phyloP scores from a whole-genome alignment of 1,140 invertebrate genomes.

The Heliothis virescens region DNA sequence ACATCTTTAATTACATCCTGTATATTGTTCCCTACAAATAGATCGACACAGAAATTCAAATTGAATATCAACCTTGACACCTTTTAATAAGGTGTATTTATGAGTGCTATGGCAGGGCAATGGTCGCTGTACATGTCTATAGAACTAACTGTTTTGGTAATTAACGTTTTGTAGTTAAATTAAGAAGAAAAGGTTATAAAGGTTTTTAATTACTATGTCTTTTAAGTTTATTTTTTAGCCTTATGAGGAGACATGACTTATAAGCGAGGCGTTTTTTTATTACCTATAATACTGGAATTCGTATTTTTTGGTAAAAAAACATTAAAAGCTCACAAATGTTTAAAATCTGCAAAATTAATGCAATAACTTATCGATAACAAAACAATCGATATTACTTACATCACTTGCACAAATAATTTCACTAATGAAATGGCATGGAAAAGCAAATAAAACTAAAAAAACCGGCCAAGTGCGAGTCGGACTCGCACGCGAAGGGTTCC shows the following conservation, averaged over 20 bases:
- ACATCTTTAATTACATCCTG: slow-evolving; percentile 58
- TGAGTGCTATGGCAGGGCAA: slow-evolving; percentile 8
- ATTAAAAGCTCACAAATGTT: too few species aligned
- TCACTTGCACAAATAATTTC: background rate
- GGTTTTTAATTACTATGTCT: slow-evolving; percentile 15
- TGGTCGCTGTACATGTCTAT: slow-evolving; percentile 40
- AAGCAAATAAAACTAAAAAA: slow-evolving; percentile 13
- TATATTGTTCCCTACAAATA: slow-evolving; percentile 59
- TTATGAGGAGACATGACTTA: background rate
- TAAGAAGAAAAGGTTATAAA: slow-evolving; percentile 52
- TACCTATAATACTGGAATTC: too few species aligned
- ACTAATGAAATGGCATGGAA: slow-evolving; percentile 1
- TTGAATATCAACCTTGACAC: slow-evolving; percentile 26
- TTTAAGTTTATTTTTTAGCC: slow-evolving; percentile 9
- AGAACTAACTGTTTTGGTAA: slow-evolving; percentile 57
- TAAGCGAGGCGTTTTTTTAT: too few species aligned
- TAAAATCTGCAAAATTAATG: too few species aligned
- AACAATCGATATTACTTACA: too few species aligned
- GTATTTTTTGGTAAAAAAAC: too few species aligned
- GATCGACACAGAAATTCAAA: slow-evolving; percentile 55
- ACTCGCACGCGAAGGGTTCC: too few species aligned
- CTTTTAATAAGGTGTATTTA: slow-evolving; percentile 22
- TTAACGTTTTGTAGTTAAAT: slow-evolving; percentile 52
- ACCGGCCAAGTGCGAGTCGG: too few species aligned
- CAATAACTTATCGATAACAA: too few species aligned